These are phyloP conservation scores for Acrocera orbiculus DNA, from an alignment of 2,888 invertebrate genomes.

Conservation along the genomic window DNA sequence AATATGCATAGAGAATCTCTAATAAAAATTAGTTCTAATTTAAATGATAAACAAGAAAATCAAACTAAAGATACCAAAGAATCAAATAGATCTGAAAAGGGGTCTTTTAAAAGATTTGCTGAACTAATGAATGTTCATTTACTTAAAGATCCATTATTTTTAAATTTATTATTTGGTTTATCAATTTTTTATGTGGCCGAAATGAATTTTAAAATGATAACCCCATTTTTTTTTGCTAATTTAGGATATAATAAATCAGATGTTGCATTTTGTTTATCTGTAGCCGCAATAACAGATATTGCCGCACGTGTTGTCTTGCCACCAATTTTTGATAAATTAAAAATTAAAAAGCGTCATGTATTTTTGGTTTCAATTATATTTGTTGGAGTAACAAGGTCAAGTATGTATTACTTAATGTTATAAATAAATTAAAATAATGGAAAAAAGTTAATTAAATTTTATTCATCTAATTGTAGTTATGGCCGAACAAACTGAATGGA, in stretches of 20 bases:
- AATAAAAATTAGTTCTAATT: conserved; percentile 25
- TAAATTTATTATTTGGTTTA: conserved; percentile 52
- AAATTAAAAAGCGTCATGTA: conserved; percentile 49
- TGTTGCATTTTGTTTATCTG: conserved; percentile 54
- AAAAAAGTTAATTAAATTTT: no score
- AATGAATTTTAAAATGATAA: conserved; percentile 56
- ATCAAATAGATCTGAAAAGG: conserved; percentile 15
- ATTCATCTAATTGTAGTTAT: conserved; percentile 38
- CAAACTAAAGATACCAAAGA: conserved; percentile 11
- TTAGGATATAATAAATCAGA: conserved; percentile 46
- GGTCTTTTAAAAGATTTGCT: conserved; percentile 40
- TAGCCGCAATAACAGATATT: conserved; percentile 58
- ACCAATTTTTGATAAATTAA: conserved; percentile 51
- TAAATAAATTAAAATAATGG: not conserved
- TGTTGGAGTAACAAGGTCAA: conserved; percentile 52
- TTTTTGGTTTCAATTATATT: conserved; percentile 55
- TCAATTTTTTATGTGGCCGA: conserved; percentile 59
- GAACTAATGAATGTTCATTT: conserved; percentile 52
- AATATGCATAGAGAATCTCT: conserved; percentile 26
- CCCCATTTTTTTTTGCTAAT: conserved; percentile 47
- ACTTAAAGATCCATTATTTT: conserved; percentile 51
- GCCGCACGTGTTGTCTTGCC: conserved; percentile 53
- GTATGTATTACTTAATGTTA: conserved; percentile 26
- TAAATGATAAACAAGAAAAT: conserved; percentile 21
- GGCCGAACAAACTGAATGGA: conserved; percentile 55